Evolutionary conservation across 1,140 invertebrate genomes (phyloP).

Genomic region (Macrobrachium rosenbergii): DNA sequence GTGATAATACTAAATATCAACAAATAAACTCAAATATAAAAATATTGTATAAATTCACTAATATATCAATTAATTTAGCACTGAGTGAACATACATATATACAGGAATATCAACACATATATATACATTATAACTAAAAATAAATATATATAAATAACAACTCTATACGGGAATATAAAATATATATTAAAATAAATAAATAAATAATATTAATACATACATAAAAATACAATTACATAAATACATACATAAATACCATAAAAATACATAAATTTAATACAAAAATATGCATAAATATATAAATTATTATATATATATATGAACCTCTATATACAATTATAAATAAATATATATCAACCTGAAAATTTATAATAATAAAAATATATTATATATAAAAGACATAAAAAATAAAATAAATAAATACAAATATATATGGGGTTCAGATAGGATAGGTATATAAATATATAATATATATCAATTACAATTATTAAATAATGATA

Average conservation of each 20-base stretch:
- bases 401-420: neutral
- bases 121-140: constrained; percentile 10
- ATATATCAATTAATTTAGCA: neutral
- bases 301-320: constrained; percentile 10
- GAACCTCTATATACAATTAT: no score
- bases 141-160: constrained; percentile 15
- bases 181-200: constrained; percentile 22
- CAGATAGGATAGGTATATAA: neutral
- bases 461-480: constrained; percentile 15
- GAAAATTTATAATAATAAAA: constrained; percentile 18
- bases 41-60: no score
- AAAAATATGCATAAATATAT: constrained; percentile 12
- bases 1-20: no score
- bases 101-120: neutral
- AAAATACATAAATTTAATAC: no score
- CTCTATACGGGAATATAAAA: constrained; percentile 1
- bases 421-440: constrained; percentile 2
- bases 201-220: neutral
- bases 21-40: no score
- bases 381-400: neutral
- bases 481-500: no score
- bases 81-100: neutral
- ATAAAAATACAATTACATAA: neutral
- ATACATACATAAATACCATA: neutral
- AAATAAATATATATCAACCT: constrained; percentile 3